Conservation (phyloP, 2,888 invertebrate genomes). For the Chrysopilus asiliformis region DNA sequence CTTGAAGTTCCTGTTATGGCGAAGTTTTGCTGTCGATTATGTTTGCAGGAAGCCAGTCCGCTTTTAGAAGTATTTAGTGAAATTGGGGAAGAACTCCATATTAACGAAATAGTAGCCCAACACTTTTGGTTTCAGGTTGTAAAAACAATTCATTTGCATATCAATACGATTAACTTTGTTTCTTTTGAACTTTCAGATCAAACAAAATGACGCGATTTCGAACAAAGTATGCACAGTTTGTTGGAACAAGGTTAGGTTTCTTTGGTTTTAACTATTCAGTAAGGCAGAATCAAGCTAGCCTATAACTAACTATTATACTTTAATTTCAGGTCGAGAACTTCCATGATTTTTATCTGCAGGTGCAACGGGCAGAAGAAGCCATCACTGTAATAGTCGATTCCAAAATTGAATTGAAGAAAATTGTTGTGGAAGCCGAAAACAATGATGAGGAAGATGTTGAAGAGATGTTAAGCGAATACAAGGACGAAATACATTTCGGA, state of each 20-base stretch:
- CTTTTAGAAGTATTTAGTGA: constrained; percentile 9
- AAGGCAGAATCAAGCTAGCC: no score
- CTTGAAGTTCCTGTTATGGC: no score
- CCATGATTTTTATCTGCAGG: constrained; percentile 7
- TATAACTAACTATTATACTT: no score
- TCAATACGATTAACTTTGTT: neutral
- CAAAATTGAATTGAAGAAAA: neutral
- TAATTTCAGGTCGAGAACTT: no score
- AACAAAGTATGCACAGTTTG: constrained; percentile 11
- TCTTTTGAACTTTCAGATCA: constrained; percentile 6
- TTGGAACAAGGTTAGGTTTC: constrained; percentile 12
- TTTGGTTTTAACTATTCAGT: no score
- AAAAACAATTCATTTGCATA: no score
- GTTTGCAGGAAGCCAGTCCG: constrained; percentile 8
- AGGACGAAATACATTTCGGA: neutral
- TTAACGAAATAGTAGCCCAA: constrained; percentile 7
- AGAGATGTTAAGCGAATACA: neutral
- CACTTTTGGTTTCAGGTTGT: constrained; percentile 11
- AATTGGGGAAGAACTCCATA: constrained; percentile 6
- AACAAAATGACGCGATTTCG: constrained; percentile 8
- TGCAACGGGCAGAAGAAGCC: constrained; percentile 10
- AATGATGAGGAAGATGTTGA: neutral
- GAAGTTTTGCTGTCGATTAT: constrained; percentile 8
- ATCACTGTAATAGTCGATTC: constrained; percentile 5
- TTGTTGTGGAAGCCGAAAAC: neutral